Evolutionary conservation across 2,888 invertebrate genomes (phyloP).

Genomic region (Sepiola atlantica): DNA sequence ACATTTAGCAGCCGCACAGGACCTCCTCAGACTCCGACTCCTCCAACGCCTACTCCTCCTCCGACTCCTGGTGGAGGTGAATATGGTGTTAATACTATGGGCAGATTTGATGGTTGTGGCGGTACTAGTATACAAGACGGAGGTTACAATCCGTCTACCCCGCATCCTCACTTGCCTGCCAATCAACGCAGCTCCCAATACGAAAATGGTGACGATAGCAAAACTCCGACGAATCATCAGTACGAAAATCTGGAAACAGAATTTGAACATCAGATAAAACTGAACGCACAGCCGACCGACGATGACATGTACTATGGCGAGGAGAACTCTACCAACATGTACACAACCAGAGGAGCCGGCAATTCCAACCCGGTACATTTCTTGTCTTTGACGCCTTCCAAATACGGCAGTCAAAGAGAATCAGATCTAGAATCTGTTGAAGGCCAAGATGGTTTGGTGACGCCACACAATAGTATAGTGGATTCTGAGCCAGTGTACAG

Average conservation of each 20-base stretch:
- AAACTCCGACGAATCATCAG: constrained; percentile 60
- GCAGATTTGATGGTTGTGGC: constrained; percentile 56
- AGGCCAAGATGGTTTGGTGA: constrained; percentile 40
- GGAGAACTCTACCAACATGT: neutral
- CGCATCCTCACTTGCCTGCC: constrained; percentile 74
- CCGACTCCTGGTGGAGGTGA: constrained; percentile 64
- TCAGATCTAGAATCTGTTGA: constrained; percentile 63
- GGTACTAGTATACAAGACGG: constrained; percentile 54
- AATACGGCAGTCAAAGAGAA: constrained; percentile 64
- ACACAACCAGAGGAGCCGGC: neutral
- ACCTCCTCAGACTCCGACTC: constrained; percentile 51
- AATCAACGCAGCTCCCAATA: constrained; percentile 72
- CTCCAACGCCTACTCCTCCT: constrained; percentile 59
- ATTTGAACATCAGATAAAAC: neutral
- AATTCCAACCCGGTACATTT: constrained; percentile 46
- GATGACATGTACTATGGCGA: neutral
- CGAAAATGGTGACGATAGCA: constrained; percentile 69
- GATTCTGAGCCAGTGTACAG: constrained; percentile 36
- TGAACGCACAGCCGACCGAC: neutral
- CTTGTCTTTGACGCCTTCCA: constrained; percentile 59
- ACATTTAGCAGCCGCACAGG: constrained; percentile 66
- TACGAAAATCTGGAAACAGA: constrained; percentile 54
- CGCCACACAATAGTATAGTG: constrained; percentile 43
- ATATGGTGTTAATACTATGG: constrained; percentile 61
- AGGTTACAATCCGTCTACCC: constrained; percentile 68